A percentile compares a stretch with the other conserved stretches of the same genome.
Evolutionary conservation across 2,888 invertebrate genomes (phyloP).

Genomic region (Morinoia aosen): DNA sequence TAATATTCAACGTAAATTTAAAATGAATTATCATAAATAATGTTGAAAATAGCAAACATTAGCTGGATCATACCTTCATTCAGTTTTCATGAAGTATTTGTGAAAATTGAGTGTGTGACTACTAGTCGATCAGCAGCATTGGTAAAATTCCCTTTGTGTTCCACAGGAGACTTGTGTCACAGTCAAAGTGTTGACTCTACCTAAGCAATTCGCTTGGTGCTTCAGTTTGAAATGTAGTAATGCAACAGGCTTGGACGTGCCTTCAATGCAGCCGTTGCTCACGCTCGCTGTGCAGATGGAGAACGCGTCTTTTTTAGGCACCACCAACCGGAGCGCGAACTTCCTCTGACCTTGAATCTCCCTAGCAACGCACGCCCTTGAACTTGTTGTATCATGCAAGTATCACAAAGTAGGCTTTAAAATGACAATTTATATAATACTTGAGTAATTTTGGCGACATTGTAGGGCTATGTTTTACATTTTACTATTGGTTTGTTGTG

Average conservation of each 20-base stretch:
- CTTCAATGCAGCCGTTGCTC: background rate
- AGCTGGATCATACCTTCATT: background rate
- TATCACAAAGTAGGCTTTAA: background rate
- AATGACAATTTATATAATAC: background rate
- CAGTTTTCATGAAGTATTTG: background rate
- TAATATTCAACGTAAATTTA: no score
- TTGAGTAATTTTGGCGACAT: background rate
- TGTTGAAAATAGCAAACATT: background rate
- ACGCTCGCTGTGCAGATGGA: background rate
- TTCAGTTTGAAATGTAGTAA: background rate
- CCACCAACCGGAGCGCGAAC: background rate
- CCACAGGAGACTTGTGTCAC: background rate
- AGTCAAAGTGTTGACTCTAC: background rate
- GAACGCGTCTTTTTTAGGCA: background rate
- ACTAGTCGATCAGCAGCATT: background rate
- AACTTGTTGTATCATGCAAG: background rate
- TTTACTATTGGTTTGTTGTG: background rate
- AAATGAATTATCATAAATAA: no score
- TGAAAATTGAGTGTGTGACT: background rate
- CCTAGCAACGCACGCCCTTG: background rate
- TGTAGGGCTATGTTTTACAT: background rate
- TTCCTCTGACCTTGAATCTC: background rate
- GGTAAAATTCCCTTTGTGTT: background rate
- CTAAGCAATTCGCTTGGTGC: background rate
- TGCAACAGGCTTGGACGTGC: background rate